phyloP scores from a whole-genome alignment of 2,797 vertebrate species.

The Huso huso region DNA sequence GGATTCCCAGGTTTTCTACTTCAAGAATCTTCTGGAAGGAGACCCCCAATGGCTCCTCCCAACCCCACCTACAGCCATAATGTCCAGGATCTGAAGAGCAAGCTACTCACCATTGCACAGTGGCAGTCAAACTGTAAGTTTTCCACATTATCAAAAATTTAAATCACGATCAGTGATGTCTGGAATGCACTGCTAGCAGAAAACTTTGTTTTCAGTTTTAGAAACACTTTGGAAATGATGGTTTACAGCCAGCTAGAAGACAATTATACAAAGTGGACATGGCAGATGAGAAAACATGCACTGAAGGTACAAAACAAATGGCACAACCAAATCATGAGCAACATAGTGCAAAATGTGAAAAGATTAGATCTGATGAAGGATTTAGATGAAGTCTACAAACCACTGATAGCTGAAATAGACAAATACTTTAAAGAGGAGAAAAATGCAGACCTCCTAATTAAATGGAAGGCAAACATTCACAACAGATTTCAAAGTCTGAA shows the following conservation, averaged over 20 bases:
- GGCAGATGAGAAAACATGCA: conserved; percentile 37
- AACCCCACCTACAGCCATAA: conserved; percentile 24
- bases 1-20: conserved; percentile 18
- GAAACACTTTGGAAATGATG: conserved; percentile 41
- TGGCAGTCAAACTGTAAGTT: conserved; percentile 3
- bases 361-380: not conserved
- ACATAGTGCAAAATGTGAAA: conserved; percentile 4
- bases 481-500: conserved; percentile 27
- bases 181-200: conserved; percentile 42
- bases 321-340: conserved; percentile 31
- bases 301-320: conserved; percentile 33
- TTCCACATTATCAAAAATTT: conserved; percentile 25
- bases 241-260: conserved; percentile 34
- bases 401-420: conserved; percentile 30
- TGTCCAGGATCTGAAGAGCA: conserved; percentile 16
- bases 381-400: conserved; percentile 11
- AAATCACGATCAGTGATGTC: conserved; percentile 34
- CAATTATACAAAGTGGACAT: conserved; percentile 28
- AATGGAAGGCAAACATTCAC: conserved; percentile 37
- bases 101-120: conserved; percentile 5
- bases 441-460: conserved; percentile 32
- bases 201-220: conserved; percentile 52
- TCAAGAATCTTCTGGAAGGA: conserved; percentile 19
- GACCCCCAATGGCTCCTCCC: conserved; percentile 24
- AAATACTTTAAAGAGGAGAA: conserved; percentile 38